phyloP scores from a whole-genome alignment of 2,113 vertebrate species.

The Syngnathoides biaculeatus region DNA sequence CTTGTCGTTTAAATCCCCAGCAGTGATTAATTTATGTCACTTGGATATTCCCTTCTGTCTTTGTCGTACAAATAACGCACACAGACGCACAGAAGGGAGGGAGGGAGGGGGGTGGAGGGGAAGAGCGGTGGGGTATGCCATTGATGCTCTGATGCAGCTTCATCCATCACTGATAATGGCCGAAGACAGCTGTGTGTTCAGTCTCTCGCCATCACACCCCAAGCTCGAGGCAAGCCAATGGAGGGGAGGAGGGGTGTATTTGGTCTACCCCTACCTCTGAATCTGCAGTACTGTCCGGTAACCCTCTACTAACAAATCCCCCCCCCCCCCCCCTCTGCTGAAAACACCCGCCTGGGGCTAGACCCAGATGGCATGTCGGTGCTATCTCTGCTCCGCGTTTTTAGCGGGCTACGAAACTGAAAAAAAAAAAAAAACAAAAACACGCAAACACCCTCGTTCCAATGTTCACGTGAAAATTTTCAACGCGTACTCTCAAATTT shows the following conservation, averaged over 20 bases:
- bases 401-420: conserved; percentile 8
- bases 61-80: conserved; percentile 27
- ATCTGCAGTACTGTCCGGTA: conserved; percentile 38
- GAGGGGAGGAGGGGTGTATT: conserved; percentile 42
- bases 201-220: conserved; percentile 35
- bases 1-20: background rate
- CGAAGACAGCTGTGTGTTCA: conserved; percentile 66
- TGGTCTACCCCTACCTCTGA: conserved; percentile 32
- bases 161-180: conserved; percentile 71
- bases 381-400: conserved; percentile 37
- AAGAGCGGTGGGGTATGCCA: conserved; percentile 43
- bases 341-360: conserved; percentile 34
- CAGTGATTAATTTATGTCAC: conserved; percentile 45
- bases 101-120: conserved; percentile 36
- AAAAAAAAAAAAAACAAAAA: conserved; percentile 1
- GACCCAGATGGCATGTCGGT: conserved; percentile 48
- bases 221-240: conserved; percentile 36
- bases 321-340: background rate
- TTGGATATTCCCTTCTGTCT: conserved; percentile 33
- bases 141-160: conserved; percentile 50
- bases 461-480: conserved; percentile 20
- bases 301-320: conserved; percentile 9
- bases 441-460: conserved; percentile 13
- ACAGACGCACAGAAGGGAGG: conserved; percentile 2
- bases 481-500: conserved; percentile 12